A percentile compares a stretch with the other conserved stretches of the same genome.
phyloP scores from a whole-genome alignment of 2,888 invertebrate genomes.

The Anoplius nigerrimus region DNA sequence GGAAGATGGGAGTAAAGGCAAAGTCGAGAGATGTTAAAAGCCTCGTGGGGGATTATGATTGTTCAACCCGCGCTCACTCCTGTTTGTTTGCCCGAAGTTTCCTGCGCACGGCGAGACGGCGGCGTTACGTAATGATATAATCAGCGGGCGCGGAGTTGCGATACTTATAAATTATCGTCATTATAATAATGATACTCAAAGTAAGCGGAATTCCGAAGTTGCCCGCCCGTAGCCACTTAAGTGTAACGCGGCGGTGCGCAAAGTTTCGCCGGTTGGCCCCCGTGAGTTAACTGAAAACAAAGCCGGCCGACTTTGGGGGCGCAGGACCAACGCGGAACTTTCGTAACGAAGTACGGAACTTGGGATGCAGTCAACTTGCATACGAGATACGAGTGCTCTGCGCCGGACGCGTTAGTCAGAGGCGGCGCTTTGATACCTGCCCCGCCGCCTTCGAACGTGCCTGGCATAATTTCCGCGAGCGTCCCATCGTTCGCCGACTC shows the following conservation, averaged over 20 bases:
- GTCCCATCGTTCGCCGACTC: conserved; percentile 10
- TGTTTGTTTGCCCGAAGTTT: too few relatives aligned
- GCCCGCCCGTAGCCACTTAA: conserved; percentile 44
- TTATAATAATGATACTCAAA: too few relatives aligned
- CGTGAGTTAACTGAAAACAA: conserved; percentile 61
- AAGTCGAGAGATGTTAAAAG: too few relatives aligned
- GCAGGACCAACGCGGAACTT: conserved; percentile 49
- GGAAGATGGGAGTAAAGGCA: too few relatives aligned
- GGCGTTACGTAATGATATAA: too few relatives aligned
- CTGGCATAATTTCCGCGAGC: conserved; percentile 30
- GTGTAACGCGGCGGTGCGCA: conserved; percentile 31
- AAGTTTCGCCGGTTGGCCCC: conserved; percentile 50
- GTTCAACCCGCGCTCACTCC: too few relatives aligned
- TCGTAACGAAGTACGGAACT: conserved; percentile 52
- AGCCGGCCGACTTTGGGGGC: conserved; percentile 51
- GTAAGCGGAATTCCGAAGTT: conserved; percentile 30
- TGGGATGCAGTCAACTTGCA: conserved; percentile 45
- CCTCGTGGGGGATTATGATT: too few relatives aligned
- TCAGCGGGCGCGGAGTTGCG: too few relatives aligned
- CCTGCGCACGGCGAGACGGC: too few relatives aligned
- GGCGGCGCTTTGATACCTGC: conserved; percentile 32
- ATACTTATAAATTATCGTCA: too few relatives aligned
- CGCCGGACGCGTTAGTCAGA: conserved; percentile 39
- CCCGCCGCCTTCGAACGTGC: conserved; percentile 30
- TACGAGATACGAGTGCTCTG: conserved; percentile 30